Base-by-base conservation (phyloP, 2,113 vertebrate genomes). In the Eurypyga helias region DNA sequence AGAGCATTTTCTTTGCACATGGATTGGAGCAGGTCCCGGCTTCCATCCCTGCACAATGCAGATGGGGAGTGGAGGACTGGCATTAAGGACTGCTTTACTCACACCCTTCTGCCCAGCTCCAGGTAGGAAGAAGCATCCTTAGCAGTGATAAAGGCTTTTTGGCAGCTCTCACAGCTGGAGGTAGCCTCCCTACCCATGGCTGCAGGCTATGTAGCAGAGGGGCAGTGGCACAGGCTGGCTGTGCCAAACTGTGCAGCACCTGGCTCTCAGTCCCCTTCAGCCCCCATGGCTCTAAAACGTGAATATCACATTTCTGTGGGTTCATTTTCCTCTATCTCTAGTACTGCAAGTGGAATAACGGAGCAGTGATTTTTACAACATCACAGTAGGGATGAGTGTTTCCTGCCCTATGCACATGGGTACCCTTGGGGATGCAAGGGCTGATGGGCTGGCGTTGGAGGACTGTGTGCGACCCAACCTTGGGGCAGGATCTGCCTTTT, bases 401-500 rank as follows among this genome's bases (percentile, higher is more conserved):
- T 79, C 24, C 24, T 76, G 34, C 12, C 26, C 52, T n/a, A 31
- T 21, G 36, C 9, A 41, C 11, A 20, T 13, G 38, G 10, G 7
- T 8, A 9, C 17, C 3, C 11, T 19, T 66, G 26, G 24, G 73
- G n/a, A 45, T 34, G n/a, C 23, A 20, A n/a, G 36, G 31, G 38
- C 23, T 43, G 20, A 18, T 11, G 20, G 15, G 18, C 3, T 70
- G 41, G 20, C 0, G 0, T 13, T 43, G n/a, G n/a, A 81, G 29
- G 9, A 54, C 5, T 41, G 21, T 57, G 49, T 29, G 64, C 17
- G 10, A 80, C 14, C 7, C 72, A 64, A 14, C 13, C 8, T 48
- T 76, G 20, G 33, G 23, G 4, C 29, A 79, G 34, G 10, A 16
- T 76, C 6, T 71, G 28, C 36, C 43, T 17, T 88, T 89, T 41